Evolutionary conservation across 1,140 invertebrate genomes (phyloP), one percentile per base, ranked within the genome.

Genomic region (Pogonognathellus flavescens): DNA sequence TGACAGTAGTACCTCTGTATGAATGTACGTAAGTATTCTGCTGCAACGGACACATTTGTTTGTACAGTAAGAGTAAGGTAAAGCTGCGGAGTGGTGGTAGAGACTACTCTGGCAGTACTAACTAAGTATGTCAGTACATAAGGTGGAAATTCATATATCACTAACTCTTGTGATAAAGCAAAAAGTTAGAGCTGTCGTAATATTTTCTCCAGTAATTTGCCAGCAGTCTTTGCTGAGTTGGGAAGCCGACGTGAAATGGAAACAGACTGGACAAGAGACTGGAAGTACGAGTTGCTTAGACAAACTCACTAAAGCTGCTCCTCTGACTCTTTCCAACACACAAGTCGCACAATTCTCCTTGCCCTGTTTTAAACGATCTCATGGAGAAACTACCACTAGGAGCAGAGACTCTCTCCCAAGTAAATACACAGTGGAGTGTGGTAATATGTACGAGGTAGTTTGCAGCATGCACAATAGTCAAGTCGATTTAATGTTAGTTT

Each of bases 201-300:
- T 86, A 86, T 86, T 86, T 86, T 86, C 80, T 72, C 60, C 70
- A 59, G 80, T 86, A 86, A 86, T 86, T 86, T 85, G 50, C 70
- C 70, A 76, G 83, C 52, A 76, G 41, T 49, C 76, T 31, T 31
- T 31, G 70, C n/a, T 70, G 20, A 20, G 31, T 25, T 72, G 62
- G 53, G 83, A 41, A 53, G 83, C 31, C 14, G n/a, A 9, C 70
- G 31, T 16, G 53, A 8, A 50, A 49, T 76, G 70, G 70, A 50
- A 76, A 76, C 14, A 50, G n/a, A 76, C 70, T 76, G 70, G 70
- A 76, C 70, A 76, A 14, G 31, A 49, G 41, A 14, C 22, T 8
- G 41, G 66, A 0, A 13, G 41, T 14, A 50, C 10, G 4, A 76
- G 70, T 76, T 76, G 41, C 41, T 76, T 50, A 76, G 70, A 76